phyloP scores from a whole-genome alignment of 1,140 invertebrate species.

The Nasonia vitripennis region DNA sequence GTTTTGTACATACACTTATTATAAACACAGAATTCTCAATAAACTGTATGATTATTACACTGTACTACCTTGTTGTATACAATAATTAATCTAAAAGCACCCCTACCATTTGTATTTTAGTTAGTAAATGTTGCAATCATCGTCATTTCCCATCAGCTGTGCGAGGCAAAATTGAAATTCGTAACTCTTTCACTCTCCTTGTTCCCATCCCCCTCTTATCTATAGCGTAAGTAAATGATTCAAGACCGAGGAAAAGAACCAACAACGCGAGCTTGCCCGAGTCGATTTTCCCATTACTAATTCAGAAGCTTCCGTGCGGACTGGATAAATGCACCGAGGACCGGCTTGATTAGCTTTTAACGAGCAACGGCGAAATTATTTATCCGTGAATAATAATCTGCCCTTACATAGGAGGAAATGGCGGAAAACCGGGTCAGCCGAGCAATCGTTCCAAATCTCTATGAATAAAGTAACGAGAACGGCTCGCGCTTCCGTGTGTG shows the following conservation, averaged over 20 bases:
- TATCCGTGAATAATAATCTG: not conserved
- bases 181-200: too few species aligned
- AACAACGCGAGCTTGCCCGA: too few species aligned
- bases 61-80: constrained; percentile 18
- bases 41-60: constrained; percentile 37
- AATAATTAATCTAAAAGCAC: constrained; percentile 24
- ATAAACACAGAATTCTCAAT: constrained; percentile 37
- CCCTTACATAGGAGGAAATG: too few species aligned
- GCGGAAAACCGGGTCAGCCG: too few species aligned
- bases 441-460: too few species aligned
- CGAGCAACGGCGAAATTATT: not conserved
- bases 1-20: constrained; percentile 49
- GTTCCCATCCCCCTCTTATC: too few species aligned
- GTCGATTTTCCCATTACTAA: not conserved
- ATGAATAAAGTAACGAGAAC: not conserved
- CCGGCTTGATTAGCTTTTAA: not conserved
- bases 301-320: not conserved
- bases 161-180: too few species aligned
- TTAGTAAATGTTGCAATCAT: too few species aligned
- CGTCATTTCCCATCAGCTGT: too few species aligned
- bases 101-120: not conserved
- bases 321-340: not conserved
- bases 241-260: too few species aligned
- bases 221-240: too few species aligned
- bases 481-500: constrained; percentile 21